Evolutionary conservation across 2,113 vertebrate species (phyloP).

Genomic region (Brachypteracias leptosomus): DNA sequence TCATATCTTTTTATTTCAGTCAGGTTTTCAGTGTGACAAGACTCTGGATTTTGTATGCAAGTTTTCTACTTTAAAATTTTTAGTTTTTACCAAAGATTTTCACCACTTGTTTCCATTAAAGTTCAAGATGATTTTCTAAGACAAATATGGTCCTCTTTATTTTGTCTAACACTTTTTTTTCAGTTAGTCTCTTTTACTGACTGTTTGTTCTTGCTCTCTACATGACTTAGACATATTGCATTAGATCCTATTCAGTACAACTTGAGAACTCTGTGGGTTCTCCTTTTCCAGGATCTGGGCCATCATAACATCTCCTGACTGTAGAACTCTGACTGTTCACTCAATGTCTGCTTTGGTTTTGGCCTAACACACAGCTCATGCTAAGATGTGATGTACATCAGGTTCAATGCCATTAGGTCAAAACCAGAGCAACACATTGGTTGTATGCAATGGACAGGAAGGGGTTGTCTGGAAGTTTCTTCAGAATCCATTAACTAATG

Average conservation of each 20-base stretch:
- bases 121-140: not conserved
- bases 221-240: not conserved
- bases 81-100: not conserved
- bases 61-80: not conserved
- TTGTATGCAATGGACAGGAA: accelerated
- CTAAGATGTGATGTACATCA: not conserved
- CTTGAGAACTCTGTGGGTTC: not conserved
- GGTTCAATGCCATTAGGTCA: not conserved
- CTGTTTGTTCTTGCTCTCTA: not conserved
- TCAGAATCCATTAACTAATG: not conserved
- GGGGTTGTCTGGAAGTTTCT: not conserved
- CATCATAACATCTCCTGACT: not conserved
- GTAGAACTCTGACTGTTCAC: not conserved
- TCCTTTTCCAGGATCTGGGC: not conserved
- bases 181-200: not conserved
- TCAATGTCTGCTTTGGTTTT: not conserved
- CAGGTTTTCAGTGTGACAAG: not conserved
- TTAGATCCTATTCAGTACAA: not conserved
- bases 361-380: not conserved
- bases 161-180: not conserved
- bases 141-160: not conserved
- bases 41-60: not conserved
- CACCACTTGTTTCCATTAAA: not conserved
- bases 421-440: not conserved
- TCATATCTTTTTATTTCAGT: not conserved